Evolutionary conservation across 2,113 vertebrate genomes (phyloP).

Genomic region (Heteronetta atricapilla): DNA sequence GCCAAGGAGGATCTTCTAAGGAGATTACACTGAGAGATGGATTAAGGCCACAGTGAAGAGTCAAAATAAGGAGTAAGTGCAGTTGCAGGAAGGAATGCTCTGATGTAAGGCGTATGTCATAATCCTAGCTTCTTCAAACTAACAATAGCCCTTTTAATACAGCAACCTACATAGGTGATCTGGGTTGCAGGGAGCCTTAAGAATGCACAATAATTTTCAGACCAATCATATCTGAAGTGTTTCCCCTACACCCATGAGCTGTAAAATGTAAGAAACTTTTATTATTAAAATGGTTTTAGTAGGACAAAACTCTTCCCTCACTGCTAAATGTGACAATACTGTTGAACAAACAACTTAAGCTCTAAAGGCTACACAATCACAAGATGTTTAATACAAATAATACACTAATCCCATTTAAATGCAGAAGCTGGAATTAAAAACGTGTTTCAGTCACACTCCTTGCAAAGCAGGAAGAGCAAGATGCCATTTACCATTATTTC

Average conservation of each 20-base stretch:
- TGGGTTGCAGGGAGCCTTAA: background rate
- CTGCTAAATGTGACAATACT: background rate
- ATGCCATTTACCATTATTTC: background rate
- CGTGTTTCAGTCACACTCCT: background rate
- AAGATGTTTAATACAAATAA: constrained; percentile 22
- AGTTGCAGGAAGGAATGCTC: background rate
- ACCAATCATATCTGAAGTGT: background rate
- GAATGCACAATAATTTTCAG: background rate
- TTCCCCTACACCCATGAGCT: background rate
- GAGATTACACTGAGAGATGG: constrained; percentile 12
- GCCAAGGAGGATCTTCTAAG: constrained; percentile 4
- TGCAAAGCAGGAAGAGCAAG: constrained; percentile 15
- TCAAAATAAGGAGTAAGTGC: constrained; percentile 27
- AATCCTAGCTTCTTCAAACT: background rate
- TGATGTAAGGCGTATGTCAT: background rate
- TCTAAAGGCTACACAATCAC: background rate
- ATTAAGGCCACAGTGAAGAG: background rate
- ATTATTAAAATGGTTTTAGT: background rate
- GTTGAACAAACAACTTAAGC: constrained; percentile 4
- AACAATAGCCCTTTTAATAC: background rate
- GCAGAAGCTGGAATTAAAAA: background rate
- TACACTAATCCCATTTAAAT: background rate
- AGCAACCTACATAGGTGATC: constrained; percentile 1
- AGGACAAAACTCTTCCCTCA: background rate
- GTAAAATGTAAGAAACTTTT: background rate